Evolutionary conservation across 2,797 vertebrate genomes (phyloP).

Genomic region (Ctenochaetus hawaiiensis): DNA sequence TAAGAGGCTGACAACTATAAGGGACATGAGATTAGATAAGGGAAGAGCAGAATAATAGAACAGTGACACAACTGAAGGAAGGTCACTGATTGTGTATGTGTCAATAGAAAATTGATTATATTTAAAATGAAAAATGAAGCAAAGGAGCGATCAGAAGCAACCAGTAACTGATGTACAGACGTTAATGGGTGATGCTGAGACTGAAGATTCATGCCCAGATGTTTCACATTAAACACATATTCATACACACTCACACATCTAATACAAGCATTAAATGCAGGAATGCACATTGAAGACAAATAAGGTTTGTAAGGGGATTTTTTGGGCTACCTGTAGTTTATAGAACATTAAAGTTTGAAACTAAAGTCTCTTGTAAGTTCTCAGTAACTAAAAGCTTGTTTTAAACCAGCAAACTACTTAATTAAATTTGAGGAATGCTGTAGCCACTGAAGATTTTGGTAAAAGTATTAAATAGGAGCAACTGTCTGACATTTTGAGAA

Average conservation of each 20-base stretch:
- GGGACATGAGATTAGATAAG: not conserved
- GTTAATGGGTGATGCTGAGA: not conserved
- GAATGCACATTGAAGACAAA: not conserved
- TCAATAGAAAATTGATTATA: constrained; percentile 5
- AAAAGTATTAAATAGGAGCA: too few species aligned
- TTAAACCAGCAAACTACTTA: not conserved
- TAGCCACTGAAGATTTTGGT: not conserved
- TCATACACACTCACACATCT: not conserved
- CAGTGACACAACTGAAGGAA: constrained; percentile 1
- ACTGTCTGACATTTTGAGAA: too few species aligned
- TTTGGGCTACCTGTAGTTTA: not conserved
- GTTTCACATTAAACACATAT: not conserved
- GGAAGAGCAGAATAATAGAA: not conserved
- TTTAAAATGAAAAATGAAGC: constrained; percentile 30
- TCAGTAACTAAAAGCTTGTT: not conserved
- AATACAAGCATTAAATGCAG: not conserved
- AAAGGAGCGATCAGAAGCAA: not conserved
- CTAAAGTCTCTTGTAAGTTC: not conserved
- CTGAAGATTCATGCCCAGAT: not conserved
- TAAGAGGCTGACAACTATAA: not conserved
- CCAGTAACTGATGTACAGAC: not conserved
- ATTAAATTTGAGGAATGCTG: too few species aligned
- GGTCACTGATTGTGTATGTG: not conserved
- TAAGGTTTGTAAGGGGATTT: not conserved
- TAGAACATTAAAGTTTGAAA: not conserved